Conservation (phyloP, 1,140 invertebrate genomes). For the Cyphomyrmex costatus region DNA sequence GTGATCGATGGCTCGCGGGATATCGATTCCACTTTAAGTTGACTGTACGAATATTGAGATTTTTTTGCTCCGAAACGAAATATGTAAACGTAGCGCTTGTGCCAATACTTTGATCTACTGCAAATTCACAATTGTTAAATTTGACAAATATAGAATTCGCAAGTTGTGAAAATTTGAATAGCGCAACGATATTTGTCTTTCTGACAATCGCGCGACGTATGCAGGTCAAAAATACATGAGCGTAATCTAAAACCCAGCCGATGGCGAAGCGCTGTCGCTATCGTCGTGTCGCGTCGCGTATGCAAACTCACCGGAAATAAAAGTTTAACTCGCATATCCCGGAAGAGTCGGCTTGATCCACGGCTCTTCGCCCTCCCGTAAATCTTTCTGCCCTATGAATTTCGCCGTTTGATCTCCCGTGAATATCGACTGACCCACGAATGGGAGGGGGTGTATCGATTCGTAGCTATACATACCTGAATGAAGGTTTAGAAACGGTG, state of each 20-base stretch:
- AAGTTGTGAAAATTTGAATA: slow-evolving; percentile 2
- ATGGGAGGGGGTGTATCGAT: slow-evolving; percentile 50
- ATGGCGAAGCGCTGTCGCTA: slow-evolving; percentile 54
- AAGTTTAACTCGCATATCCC: slow-evolving; percentile 68
- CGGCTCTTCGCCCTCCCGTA: slow-evolving; percentile 62
- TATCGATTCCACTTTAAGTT: slow-evolving; percentile 28
- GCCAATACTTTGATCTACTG: not conserved
- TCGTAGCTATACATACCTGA: slow-evolving; percentile 32
- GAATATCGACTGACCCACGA: slow-evolving; percentile 68
- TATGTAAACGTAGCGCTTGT: not conserved
- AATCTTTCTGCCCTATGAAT: slow-evolving; percentile 65
- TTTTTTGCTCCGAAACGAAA: not conserved
- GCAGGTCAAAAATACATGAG: slow-evolving; percentile 55
- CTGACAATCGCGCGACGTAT: not conserved
- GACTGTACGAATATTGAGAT: not conserved
- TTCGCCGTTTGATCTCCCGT: slow-evolving; percentile 70
- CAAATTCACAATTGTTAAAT: slow-evolving; percentile 19
- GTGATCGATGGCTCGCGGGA: slow-evolving; percentile 35
- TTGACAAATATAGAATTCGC: not conserved
- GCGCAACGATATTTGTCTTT: slow-evolving; percentile 19
- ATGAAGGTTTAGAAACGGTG: slow-evolving; percentile 51
- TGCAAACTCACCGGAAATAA: slow-evolving; percentile 67
- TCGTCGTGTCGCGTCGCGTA: slow-evolving; percentile 50
- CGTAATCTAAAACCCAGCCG: slow-evolving; percentile 56
- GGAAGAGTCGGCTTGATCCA: slow-evolving; percentile 63